Evolutionary conservation across 2,797 vertebrate species (phyloP).

Genomic region (Peromyscus melanophrys): DNA sequence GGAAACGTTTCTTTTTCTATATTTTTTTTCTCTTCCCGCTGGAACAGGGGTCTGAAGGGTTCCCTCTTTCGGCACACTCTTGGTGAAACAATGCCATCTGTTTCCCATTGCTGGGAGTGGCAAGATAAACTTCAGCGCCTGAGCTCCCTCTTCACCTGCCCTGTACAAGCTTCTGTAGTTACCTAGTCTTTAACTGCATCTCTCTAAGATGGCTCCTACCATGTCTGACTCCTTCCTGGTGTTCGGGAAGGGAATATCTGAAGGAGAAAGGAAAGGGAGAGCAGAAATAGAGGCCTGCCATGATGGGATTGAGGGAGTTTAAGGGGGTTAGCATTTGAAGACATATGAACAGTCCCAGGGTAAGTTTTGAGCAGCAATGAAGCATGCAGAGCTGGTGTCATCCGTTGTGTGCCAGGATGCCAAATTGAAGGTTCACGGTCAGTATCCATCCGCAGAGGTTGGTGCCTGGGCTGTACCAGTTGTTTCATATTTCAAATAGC

Average conservation of each 20-base stretch:
- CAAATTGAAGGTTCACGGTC: background rate
- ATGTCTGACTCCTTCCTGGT: background rate
- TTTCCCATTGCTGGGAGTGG: background rate
- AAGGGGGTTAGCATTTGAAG: background rate
- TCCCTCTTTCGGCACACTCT: background rate
- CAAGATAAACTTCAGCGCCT: background rate
- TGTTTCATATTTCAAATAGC: background rate
- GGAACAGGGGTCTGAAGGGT: background rate
- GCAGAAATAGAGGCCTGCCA: background rate
- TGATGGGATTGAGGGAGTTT: background rate
- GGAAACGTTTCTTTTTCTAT: background rate
- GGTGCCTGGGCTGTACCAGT: background rate
- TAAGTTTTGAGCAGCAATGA: background rate
- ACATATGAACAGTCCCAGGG: background rate
- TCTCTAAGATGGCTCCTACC: background rate
- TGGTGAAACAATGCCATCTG: background rate
- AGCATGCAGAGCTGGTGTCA: background rate
- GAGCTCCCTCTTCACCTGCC: background rate
- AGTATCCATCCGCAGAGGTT: background rate
- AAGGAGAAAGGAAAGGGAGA: background rate
- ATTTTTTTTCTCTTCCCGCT: slow-evolving; percentile 3
- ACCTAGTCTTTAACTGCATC: background rate
- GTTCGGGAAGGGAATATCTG: background rate
- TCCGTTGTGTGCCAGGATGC: background rate
- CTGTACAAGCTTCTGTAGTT: background rate